Base-by-base conservation (phyloP, 1,140 invertebrate species). In the Hylyphantes graminicola region DNA sequence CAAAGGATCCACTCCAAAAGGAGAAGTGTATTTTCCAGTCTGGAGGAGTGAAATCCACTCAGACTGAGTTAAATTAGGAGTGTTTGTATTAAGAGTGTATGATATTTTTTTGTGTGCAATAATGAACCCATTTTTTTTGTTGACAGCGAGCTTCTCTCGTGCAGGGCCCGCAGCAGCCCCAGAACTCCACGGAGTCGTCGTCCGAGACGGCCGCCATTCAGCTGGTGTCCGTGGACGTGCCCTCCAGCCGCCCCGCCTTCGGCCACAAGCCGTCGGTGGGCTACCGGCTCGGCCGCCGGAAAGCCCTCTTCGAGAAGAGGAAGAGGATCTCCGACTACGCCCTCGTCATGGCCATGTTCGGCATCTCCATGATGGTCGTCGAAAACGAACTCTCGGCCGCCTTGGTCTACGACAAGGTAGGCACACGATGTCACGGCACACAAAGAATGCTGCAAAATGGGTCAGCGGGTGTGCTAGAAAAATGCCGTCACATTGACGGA, bases 301-400 rank as follows among this genome's bases (percentile, higher is more conserved):
- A 99, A 93, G 96, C 96, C 68, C 93, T 99, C 87, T 99, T 98
- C 91, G 97, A 99, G 92, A 98, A 98, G 91, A 92, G 97, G 87
- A 98, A 98, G 92, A 92, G 97, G 88, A 98, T 99, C 90, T 98
- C 96, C 90, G 97, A 99, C 91, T 99, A 98, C 91, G 97, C 97
- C 83, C 93, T 99, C 86, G 96, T 98, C 85, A 98, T 98, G 94
- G 97, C 96, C 87, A 97, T 99, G 96, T 97, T 98, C 91, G 97
- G 97, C 87, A 98, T 99, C 91, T 94, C 97, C 89, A 93, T 98
- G 88, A 99, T 99, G 98, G 96, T 99, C 88, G 94, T 99, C 90
- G 98, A 99, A 92, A 99, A 98, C 91, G 98, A 99, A 93, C 93
- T 99, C 85, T 96, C 95, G 90, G 97, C 96, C 91, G 96, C 96